Evolutionary conservation across 2,113 vertebrate species (phyloP).

Genomic region (Sterrhoptilus dennistouni): DNA sequence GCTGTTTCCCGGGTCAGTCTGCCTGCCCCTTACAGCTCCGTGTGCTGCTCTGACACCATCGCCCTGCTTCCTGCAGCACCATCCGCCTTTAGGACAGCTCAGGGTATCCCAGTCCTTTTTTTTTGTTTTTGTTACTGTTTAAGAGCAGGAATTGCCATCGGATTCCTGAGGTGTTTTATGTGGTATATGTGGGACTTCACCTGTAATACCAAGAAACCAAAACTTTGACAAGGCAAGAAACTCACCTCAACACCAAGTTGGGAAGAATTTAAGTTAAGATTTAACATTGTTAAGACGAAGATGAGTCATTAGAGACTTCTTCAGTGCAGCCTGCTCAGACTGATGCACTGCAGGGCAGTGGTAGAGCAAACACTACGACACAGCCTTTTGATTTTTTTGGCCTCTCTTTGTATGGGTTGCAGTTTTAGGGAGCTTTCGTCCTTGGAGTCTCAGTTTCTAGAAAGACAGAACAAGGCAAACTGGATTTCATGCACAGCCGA

Average conservation of each 20-base stretch:
- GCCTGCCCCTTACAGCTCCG: not conserved
- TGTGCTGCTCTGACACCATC: not conserved
- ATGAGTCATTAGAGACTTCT: not conserved
- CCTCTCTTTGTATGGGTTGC: not conserved
- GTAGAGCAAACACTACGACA: not conserved
- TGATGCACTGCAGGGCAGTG: not conserved
- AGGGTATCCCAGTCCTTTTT: fast-evolving
- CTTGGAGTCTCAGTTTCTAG: not conserved
- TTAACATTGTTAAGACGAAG: not conserved
- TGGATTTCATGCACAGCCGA: fast-evolving
- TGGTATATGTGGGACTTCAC: not conserved
- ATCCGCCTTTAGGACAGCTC: too few relatives aligned
- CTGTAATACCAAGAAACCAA: not conserved
- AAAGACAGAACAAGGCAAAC: not conserved
- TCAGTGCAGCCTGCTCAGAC: not conserved
- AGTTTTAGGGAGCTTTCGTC: not conserved
- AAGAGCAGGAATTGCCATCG: not conserved
- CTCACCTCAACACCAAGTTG: not conserved
- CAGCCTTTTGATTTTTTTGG: not conserved
- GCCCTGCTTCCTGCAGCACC: not conserved
- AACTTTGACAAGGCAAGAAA: not conserved
- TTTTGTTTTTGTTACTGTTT: not conserved
- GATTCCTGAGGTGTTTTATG: not conserved
- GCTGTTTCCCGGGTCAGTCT: not conserved
- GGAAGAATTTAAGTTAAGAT: not conserved